Conservation (phyloP, 1,140 invertebrate species). For the Sycophila sp. region DNA sequence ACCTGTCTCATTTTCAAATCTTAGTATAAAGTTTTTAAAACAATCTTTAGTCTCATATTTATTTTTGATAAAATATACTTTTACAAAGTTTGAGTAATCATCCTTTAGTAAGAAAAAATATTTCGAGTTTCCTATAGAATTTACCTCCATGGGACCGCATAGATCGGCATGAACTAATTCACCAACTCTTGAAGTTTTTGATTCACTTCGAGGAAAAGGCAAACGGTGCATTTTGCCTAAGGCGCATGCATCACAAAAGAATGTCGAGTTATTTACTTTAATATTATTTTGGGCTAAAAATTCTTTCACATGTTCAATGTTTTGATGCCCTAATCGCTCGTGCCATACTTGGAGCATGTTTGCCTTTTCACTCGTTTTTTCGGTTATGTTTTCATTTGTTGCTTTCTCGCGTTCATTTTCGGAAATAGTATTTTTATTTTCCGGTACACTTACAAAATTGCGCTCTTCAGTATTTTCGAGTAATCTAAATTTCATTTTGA, state of each 20-base stretch:
- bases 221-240: slow-evolving; percentile 55
- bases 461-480: background rate
- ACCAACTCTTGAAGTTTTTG: slow-evolving; percentile 35
- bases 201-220: slow-evolving; percentile 47
- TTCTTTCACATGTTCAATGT: slow-evolving; percentile 50
- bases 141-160: slow-evolving; percentile 41
- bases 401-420: background rate
- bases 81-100: slow-evolving; percentile 45
- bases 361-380: background rate
- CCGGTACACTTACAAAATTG: background rate
- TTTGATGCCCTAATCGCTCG: slow-evolving; percentile 58
- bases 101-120: slow-evolving; percentile 54
- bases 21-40: slow-evolving; percentile 43
- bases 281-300: slow-evolving; percentile 48
- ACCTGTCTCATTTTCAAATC: slow-evolving; percentile 44
- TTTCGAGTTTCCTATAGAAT: slow-evolving; percentile 45
- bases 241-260: slow-evolving; percentile 55
- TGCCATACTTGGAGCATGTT: slow-evolving; percentile 54
- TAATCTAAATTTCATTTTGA: slow-evolving; percentile 40
- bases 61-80: slow-evolving; percentile 56
- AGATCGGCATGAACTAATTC: slow-evolving; percentile 57
- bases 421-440: background rate
- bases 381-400: background rate
- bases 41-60: slow-evolving; percentile 56
- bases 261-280: slow-evolving; percentile 37